Base-by-base conservation (phyloP, 2,888 invertebrate genomes). In the Lasioglossum leucozonium region DNA sequence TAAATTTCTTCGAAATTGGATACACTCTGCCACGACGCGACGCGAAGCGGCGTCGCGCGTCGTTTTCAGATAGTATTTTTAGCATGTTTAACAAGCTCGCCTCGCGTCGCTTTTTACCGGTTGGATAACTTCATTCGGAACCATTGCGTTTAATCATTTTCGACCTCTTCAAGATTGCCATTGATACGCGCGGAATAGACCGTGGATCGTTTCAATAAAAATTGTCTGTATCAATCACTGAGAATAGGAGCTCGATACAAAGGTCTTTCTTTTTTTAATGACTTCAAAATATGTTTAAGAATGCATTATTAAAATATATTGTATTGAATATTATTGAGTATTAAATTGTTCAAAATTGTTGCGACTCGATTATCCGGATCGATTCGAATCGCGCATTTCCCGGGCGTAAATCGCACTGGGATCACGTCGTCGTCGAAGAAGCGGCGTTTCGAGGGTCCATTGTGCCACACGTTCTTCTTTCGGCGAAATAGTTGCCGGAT, bases 1-100 rank as follows among this genome's bases (percentile, higher is more conserved):
- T 37, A 69, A 69, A 69, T 69, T 40, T 69, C 69, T n/a, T 22
- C 69, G 69, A 69, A 69, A 69, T 69, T 69, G 34, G 16, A 69
- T 69, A 10, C 13, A 37, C n/a, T n/a, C 4, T n/a, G 10, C 22
- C 22, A 3, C 11, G 58, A 13, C 26, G 16, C 18, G 16, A 5
- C 18, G 16, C 13, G 16, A 5, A 6, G 16, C 13, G 42, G 42
- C 67, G 8, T 34, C 6, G 18, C 1, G 22, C n/a, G 22, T 69
- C n/a, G 11, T 69, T 40, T 37, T 40, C 11, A 22, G 11, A 69
- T 11, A 11, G 22, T 34, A 18, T 37, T 37, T 37, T 69, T 13
- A n/a, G 6, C 0, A 40, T n/a, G 13, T 40, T 69, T 69, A 40
- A 13, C 40, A 16, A 18, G 55, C n/a, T 4, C 3, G 10, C 8